Evolutionary conservation across 2,888 invertebrate genomes (phyloP), one percentile per base, ranked within the genome.

Genomic region (Eurytoma californica): DNA sequence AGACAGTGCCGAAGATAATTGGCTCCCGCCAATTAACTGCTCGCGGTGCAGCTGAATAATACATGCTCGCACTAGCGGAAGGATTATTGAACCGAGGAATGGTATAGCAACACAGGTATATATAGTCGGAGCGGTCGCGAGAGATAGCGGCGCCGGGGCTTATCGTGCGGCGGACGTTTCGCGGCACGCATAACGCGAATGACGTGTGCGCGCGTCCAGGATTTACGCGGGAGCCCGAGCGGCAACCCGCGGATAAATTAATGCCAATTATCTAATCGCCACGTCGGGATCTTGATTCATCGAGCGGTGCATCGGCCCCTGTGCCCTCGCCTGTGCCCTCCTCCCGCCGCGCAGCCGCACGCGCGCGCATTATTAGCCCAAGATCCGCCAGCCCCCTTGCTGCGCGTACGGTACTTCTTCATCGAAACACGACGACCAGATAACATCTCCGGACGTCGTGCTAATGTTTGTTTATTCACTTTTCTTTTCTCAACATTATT

Each of bases 261-360:
- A 81, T 81, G 72, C 69, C 77, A 82, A 81, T 83, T 83, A 80
- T 81, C 72, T 73, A 77, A 81, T 79, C 80, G 72, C 53, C 18
- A 14, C 39, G 57, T 28, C 16, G 61, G 30, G 53, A 79, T 77
- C 79, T 80, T 74, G 72, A 65, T 77, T 74, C 72, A 47, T 18
- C 57, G 65, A 49, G 9, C 51, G 61, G 13, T 30, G 30, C 14
- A 67, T 18, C 49, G 66, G 30, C 24, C 14, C 49, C 49, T 13
- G 49, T 49, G 49, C n/a, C n/a, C n/a, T n/a, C n/a, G n/a, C 53
- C 53, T 53, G 16, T 53, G 53, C 4, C 53, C 53, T n/a, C 53
- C 53, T 53, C 53, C 67, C 51, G 39, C 67, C 39, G 70, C 47
- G 57, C 20, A 24, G 24, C 24, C 24, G 24, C 39, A 9, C 7